A percentile compares a stretch with the other conserved stretches of the same genome.
Evolutionary conservation across 2,888 invertebrate species (phyloP).

Genomic region (Gari tellinella): DNA sequence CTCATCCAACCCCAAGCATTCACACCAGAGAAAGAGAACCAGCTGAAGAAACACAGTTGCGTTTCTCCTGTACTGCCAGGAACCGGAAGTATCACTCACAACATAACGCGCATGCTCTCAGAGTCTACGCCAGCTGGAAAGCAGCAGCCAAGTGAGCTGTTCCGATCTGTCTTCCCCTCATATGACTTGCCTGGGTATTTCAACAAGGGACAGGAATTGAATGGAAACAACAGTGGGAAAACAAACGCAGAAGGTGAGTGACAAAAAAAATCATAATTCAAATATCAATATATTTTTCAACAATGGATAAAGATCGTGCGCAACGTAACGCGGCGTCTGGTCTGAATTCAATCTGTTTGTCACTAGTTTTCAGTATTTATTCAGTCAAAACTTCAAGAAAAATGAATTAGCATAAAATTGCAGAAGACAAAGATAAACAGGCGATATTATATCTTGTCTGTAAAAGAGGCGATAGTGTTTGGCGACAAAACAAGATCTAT

Average conservation of each 20-base stretch:
- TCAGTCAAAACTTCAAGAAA: too few species aligned
- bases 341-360: too few species aligned
- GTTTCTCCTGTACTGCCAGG: constrained; percentile 49
- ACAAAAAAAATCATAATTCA: background rate
- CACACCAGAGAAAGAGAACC: constrained; percentile 56
- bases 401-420: too few species aligned
- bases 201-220: constrained; percentile 1
- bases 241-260: constrained; percentile 13
- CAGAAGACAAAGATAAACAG: too few species aligned
- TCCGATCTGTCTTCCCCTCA: background rate
- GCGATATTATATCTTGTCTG: too few species aligned
- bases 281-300: too few species aligned
- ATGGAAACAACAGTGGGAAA: constrained; percentile 2
- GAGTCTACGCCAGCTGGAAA: constrained; percentile 5
- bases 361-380: too few species aligned
- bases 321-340: too few species aligned
- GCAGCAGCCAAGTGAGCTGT: constrained; percentile 18
- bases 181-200: too few species aligned
- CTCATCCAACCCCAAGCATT: constrained; percentile 8
- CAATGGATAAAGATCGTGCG: too few species aligned
- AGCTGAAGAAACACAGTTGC: constrained; percentile 24
- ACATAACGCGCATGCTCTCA: constrained; percentile 48
- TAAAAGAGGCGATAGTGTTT: too few species aligned
- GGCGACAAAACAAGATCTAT: too few species aligned
- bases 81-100: constrained; percentile 51